A percentile compares a stretch with the other conserved stretches of the same genome.
Evolutionary conservation across 2,113 vertebrate genomes (phyloP).

Genomic region (Setophaga coronata): DNA sequence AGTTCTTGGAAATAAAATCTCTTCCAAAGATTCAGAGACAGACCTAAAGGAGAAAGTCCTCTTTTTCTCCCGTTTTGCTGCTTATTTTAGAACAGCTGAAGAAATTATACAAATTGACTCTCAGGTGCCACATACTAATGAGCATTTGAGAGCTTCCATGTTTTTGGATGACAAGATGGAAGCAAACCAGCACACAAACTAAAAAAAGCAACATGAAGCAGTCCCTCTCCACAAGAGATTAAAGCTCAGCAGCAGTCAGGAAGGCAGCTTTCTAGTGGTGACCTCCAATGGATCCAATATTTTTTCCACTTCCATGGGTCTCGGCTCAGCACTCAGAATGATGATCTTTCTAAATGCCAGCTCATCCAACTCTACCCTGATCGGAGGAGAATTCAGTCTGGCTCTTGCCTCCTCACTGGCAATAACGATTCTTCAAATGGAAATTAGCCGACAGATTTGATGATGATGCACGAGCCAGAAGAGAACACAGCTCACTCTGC

Average conservation of each 20-base stretch:
- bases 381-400: not conserved
- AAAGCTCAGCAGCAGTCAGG: not conserved
- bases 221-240: not conserved
- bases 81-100: not conserved
- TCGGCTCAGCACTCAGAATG: constrained; percentile 2
- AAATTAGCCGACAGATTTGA: constrained; percentile 70
- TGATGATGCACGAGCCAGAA: constrained; percentile 66
- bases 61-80: not conserved
- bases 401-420: constrained; percentile 38
- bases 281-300: not conserved
- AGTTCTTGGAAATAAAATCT: not conserved
- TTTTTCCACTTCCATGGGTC: not conserved
- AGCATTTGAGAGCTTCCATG: not conserved
- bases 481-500: constrained; percentile 51
- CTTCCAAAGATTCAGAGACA: not conserved
- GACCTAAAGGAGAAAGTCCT: not conserved
- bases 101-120: not conserved
- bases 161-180: not conserved
- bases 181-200: not conserved
- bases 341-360: constrained; percentile 34
- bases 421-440: constrained; percentile 57
- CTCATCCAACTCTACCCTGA: constrained; percentile 7
- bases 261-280: not conserved
- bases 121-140: not conserved
- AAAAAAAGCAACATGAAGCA: not conserved